These are phyloP conservation scores for Calyptomena viridis DNA, from an alignment of 2,113 vertebrate genomes.

Conservation along the genomic window DNA sequence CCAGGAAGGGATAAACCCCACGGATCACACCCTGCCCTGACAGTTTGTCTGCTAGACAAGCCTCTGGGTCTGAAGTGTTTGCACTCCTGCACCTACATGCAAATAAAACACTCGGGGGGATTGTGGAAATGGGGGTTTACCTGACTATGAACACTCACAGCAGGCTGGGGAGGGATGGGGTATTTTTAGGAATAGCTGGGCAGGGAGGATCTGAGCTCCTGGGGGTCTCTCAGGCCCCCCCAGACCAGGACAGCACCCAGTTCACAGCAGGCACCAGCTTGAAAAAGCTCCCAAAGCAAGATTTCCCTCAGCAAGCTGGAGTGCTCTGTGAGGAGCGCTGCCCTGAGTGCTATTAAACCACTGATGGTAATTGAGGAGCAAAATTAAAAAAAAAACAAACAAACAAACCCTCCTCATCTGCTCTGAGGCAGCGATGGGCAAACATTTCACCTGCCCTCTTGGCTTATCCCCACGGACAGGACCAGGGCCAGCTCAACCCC, in stretches of 20 bases:
- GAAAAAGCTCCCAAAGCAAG: background rate
- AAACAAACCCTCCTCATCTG: background rate
- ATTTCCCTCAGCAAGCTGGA: background rate
- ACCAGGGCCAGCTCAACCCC: background rate
- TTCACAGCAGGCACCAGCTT: background rate
- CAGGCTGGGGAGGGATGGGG: background rate
- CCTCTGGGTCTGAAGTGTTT: background rate
- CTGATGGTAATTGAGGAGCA: background rate
- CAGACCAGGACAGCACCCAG: background rate
- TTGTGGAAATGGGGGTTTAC: background rate
- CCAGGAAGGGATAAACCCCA: background rate
- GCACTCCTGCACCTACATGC: background rate
- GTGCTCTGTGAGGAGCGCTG: background rate
- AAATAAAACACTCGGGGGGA: background rate
- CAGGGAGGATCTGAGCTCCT: background rate
- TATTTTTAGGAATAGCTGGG: background rate
- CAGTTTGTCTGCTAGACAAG: background rate
- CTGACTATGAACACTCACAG: background rate
- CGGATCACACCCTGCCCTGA: fast-evolving
- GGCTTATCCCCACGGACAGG: background rate
- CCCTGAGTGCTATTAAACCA: background rate
- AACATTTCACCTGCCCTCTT: background rate
- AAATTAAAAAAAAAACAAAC: background rate
- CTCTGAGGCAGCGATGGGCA: background rate
- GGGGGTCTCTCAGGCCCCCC: background rate